These are phyloP conservation scores for Homarus gammarus DNA, from an alignment of 2,888 invertebrate species.

Conservation along the genomic window DNA sequence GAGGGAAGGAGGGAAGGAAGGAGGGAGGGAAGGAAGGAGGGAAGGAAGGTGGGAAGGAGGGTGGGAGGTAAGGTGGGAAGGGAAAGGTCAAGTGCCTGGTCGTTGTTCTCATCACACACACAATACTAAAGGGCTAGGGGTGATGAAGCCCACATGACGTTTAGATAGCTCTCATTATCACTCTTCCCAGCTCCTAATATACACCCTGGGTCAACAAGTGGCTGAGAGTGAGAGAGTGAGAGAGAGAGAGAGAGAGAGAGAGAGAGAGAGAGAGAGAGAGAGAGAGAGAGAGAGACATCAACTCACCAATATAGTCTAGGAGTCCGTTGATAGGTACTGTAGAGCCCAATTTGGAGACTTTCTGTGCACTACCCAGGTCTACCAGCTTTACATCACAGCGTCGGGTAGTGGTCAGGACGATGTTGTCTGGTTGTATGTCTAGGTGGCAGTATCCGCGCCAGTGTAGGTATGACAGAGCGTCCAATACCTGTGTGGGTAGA, in stretches of 20 bases:
- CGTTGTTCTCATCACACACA: too few species aligned
- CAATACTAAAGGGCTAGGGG: too few species aligned
- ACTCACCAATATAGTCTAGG: constrained; percentile 86
- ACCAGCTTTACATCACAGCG: constrained; percentile 93
- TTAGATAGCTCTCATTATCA: too few species aligned
- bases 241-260: constrained; percentile 26
- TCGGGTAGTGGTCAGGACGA: constrained; percentile 92
- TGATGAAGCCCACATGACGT: too few species aligned
- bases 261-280: constrained; percentile 18
- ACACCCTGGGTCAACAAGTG: too few species aligned
- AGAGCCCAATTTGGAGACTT: constrained; percentile 88
- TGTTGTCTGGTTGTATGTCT: constrained; percentile 95
- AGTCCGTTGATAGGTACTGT: constrained; percentile 86
- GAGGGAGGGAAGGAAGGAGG: too few species aligned
- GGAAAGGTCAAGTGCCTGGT: too few species aligned
- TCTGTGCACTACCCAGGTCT: constrained; percentile 93
- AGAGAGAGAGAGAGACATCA: constrained; percentile 17
- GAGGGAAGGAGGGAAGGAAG: too few species aligned
- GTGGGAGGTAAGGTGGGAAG: too few species aligned
- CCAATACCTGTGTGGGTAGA: constrained; percentile 83
- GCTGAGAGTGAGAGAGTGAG: constrained; percentile 5
- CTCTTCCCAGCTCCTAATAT: too few species aligned
- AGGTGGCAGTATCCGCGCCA: constrained; percentile 94
- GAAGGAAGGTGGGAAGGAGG: too few species aligned
- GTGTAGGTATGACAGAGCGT: constrained; percentile 95